A percentile compares a stretch with the other conserved stretches of the same genome.
These are phyloP conservation scores for Heliornis fulica DNA, from an alignment of 2,113 vertebrate species.

Conservation along the genomic window DNA sequence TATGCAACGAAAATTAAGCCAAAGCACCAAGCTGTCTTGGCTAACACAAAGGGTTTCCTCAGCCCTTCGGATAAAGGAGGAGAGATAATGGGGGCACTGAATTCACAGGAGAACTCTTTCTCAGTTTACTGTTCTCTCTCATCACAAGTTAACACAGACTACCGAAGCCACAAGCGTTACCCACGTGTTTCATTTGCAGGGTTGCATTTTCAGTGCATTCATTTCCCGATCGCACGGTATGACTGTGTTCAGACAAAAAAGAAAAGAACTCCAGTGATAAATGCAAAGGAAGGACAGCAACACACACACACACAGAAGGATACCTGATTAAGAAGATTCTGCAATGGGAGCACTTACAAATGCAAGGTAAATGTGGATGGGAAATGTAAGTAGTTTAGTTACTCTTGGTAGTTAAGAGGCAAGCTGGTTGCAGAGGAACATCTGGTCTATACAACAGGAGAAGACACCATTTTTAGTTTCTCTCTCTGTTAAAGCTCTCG, in stretches of 20 bases:
- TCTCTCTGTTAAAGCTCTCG: not conserved
- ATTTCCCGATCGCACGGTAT: not conserved
- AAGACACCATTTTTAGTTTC: not conserved
- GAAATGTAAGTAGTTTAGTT: not conserved
- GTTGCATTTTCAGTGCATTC: conserved; percentile 40
- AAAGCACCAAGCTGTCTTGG: conserved; percentile 69
- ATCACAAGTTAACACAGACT: not conserved
- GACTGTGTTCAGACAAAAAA: conserved; percentile 1
- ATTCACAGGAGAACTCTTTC: conserved; percentile 60
- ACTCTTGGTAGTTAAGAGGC: not conserved
- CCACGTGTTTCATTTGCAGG: not conserved
- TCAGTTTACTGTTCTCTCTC: not conserved
- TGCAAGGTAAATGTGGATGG: not conserved
- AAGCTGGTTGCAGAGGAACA: not conserved
- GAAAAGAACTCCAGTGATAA: conserved; percentile 3
- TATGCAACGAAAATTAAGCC: conserved; percentile 76
- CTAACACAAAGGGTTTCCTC: conserved; percentile 63
- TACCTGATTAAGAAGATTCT: not conserved
- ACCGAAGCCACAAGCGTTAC: not conserved
- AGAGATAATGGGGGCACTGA: conserved; percentile 59
- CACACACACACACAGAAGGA: not conserved
- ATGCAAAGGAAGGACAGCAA: conserved; percentile 4
- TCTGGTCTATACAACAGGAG: not conserved
- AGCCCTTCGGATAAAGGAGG: conserved; percentile 64
- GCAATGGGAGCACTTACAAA: not conserved